Evolutionary conservation across 2,888 invertebrate genomes (phyloP).

Genomic region (Craniophora ligustri): DNA sequence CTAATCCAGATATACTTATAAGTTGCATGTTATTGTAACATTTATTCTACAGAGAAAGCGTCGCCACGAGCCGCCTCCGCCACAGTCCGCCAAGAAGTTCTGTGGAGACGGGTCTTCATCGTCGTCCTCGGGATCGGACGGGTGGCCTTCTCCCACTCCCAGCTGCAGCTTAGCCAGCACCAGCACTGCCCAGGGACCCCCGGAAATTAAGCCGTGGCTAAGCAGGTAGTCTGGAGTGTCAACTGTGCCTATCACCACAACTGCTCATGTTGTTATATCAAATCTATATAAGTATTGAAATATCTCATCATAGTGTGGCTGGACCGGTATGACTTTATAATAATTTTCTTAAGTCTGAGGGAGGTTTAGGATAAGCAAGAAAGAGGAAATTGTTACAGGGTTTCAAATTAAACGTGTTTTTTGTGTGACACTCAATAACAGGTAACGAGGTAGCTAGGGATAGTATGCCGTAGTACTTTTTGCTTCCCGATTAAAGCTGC

Average conservation of each 20-base stretch:
- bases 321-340: no score
- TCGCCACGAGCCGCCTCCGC: constrained; percentile 73
- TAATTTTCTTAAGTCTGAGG: no score
- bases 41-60: constrained; percentile 74
- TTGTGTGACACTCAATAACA: no score
- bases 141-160: constrained; percentile 56
- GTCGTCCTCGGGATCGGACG: constrained; percentile 49
- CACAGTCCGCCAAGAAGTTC: constrained; percentile 77
- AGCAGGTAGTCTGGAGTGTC: constrained; percentile 65
- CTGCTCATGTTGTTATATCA: no score
- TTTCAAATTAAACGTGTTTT: no score
- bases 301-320: no score
- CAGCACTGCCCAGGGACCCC: constrained; percentile 61
- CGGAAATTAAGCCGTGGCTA: constrained; percentile 80
- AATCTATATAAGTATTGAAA: no score
- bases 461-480: no score
- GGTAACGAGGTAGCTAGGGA: no score
- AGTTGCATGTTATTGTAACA: background rate
- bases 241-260: background rate
- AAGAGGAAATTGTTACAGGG: no score
- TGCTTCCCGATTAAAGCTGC: no score
- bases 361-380: no score
- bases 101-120: constrained; percentile 71
- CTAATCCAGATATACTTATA: background rate
- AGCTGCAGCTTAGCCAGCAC: constrained; percentile 45